Conservation (phyloP, 2,888 invertebrate genomes). For the Scaptomyza flava region DNA sequence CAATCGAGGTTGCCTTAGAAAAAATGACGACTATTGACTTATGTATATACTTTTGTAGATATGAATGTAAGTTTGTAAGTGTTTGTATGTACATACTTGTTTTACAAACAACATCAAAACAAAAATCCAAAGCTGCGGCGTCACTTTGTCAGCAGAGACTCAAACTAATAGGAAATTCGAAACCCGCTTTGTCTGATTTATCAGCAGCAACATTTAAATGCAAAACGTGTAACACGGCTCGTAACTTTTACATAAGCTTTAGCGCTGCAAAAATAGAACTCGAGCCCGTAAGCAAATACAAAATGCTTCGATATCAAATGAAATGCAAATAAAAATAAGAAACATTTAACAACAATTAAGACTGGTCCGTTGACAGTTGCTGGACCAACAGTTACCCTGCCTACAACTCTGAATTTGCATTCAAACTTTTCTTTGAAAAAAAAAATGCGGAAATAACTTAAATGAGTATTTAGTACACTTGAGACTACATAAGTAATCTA, state of each 20-base stretch:
- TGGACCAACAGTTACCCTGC: not conserved
- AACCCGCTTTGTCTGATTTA: slow-evolving; percentile 66
- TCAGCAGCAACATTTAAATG: slow-evolving; percentile 52
- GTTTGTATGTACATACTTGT: slow-evolving; percentile 17
- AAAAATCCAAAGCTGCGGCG: slow-evolving; percentile 46
- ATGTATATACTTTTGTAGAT: not conserved
- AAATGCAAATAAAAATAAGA: slow-evolving; percentile 31
- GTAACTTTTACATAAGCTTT: slow-evolving; percentile 67
- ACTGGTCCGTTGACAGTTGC: not conserved
- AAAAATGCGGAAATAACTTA: not conserved
- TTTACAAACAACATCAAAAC: slow-evolving; percentile 34
- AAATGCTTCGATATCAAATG: slow-evolving; percentile 42
- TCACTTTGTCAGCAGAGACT: slow-evolving; percentile 60
- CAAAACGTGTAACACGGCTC: slow-evolving; percentile 68
- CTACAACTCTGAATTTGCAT: not conserved
- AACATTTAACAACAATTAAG: not conserved
- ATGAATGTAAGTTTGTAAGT: not conserved
- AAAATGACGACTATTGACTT: not conserved
- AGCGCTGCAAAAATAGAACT: slow-evolving; percentile 55
- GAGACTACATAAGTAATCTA: no score
- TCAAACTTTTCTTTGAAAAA: not conserved
- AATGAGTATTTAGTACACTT: not conserved
- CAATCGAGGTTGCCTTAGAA: slow-evolving; percentile 16
- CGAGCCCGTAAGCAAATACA: slow-evolving; percentile 49
- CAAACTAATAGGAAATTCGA: slow-evolving; percentile 63